Evolutionary conservation across 2,888 invertebrate genomes (phyloP).

Genomic region (Nomada ruficornis): DNA sequence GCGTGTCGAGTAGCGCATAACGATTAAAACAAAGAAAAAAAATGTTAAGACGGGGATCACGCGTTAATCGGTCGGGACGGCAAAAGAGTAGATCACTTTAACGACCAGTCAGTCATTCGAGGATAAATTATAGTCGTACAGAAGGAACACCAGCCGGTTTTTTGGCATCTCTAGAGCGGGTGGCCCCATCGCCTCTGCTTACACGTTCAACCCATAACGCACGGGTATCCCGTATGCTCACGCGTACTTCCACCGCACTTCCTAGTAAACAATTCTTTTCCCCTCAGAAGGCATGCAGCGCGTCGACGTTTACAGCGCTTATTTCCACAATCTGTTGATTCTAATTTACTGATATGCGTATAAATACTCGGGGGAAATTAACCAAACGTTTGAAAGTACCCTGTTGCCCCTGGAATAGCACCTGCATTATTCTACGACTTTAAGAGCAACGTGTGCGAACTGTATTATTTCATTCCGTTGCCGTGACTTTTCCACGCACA

Average conservation of each 20-base stretch:
- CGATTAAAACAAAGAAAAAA: constrained; percentile 51
- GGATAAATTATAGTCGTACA: constrained; percentile 79
- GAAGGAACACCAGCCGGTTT: constrained; percentile 77
- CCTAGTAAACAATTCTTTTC: constrained; percentile 28
- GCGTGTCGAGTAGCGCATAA: constrained; percentile 4
- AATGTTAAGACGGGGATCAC: too few species aligned
- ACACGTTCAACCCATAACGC: constrained; percentile 24
- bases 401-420: background rate
- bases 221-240: constrained; percentile 5
- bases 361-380: constrained; percentile 28
- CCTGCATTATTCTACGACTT: constrained; percentile 9
- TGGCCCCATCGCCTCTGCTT: constrained; percentile 74
- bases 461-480: background rate
- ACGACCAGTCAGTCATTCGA: constrained; percentile 78
- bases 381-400: background rate
- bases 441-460: background rate
- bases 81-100: constrained; percentile 61
- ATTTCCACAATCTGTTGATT: constrained; percentile 8
- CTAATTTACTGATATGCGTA: constrained; percentile 14
- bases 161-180: constrained; percentile 74
- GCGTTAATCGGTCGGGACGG: too few species aligned
- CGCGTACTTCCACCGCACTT: background rate
- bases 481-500: background rate
- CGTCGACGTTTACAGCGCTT: constrained; percentile 1
- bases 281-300: background rate